Evolutionary conservation across 2,797 vertebrate species (phyloP).

Genomic region (Ctenochaetus hawaiiensis): DNA sequence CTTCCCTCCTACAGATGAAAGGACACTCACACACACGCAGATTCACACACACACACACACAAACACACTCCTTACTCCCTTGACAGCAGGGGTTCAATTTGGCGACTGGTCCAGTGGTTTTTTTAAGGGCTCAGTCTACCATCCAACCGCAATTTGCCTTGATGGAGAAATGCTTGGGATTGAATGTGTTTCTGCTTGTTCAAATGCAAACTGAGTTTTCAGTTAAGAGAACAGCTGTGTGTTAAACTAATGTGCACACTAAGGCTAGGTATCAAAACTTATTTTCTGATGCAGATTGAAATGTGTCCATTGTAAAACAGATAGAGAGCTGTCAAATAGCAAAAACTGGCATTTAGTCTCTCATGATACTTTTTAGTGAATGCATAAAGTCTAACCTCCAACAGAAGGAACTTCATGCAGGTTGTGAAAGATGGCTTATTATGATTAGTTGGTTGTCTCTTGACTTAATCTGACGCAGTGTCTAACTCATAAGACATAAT

Average conservation of each 20-base stretch:
- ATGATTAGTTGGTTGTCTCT: neutral
- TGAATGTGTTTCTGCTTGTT: neutral
- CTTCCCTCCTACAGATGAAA: conserved; percentile 46
- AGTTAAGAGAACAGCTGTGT: conserved; percentile 9
- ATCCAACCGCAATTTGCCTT: conserved; percentile 3
- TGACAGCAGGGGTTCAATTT: conserved; percentile 59
- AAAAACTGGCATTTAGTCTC: neutral
- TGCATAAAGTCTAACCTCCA: neutral
- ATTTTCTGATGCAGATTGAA: neutral
- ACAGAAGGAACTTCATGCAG: neutral
- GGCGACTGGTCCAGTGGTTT: conserved; percentile 51
- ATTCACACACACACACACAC: conserved; percentile 23
- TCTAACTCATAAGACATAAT: neutral
- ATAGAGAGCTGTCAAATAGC: neutral
- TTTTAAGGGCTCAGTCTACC: conserved; percentile 53
- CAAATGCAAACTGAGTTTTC: conserved; percentile 11
- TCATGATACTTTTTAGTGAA: no score
- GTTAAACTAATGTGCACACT: neutral
- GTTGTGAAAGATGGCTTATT: neutral
- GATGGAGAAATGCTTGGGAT: neutral
- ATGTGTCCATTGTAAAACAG: neutral
- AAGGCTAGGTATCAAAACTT: neutral
- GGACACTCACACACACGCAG: conserved; percentile 12
- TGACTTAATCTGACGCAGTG: neutral
- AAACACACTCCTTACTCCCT: conserved; percentile 22